Base-by-base conservation (phyloP, 2,888 invertebrate genomes). In the Eristalinus aeneus region DNA sequence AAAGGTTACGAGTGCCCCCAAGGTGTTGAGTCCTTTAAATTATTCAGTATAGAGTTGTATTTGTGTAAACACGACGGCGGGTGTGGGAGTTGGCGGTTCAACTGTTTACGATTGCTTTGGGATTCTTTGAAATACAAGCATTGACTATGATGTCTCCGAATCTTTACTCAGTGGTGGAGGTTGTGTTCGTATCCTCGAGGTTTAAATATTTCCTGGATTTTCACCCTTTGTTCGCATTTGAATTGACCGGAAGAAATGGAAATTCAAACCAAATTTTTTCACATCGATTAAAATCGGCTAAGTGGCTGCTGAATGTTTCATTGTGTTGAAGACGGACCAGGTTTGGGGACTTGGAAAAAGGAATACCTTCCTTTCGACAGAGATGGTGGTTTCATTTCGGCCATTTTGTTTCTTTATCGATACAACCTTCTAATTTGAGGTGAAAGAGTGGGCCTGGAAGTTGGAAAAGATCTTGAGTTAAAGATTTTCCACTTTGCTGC, bases 11-110 rank as follows among this genome's bases (percentile, higher is more conserved):
- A 82, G 69, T 67, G 71, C 61, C 82, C 73, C 46, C 27, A 73
- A 86, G 86, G 86, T 86, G 82, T 86, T 82, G 82, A 82, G 77
- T 74, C 82, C 78, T 67, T 82, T 77, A 34, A 82, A 86, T 82
- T 77, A 27, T 64, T 61, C 32, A 73, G 65, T 82, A 82, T 82
- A 77, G 77, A 86, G 77, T 74, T 77, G 82, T 86, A 60, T 82
- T 82, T 82, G 77, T 77, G 86, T 86, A 82, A 86, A 86, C 77
- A 82, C 68, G 27, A 12, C 11, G 5, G 10, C 9, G 4, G 36
- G 20, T 12, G 27, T 27, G 27, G 11, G 36, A 27, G 54, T 36
- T 11, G 63, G 32, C 32, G 31, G 67, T 53, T 36, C 27, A 73
- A 79, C 76, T 68, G 68, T 68, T 77, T 73, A 78, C 82, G 75